Evolutionary conservation across 2,888 invertebrate species (phyloP).

Genomic region (Sicus ferrugineus): DNA sequence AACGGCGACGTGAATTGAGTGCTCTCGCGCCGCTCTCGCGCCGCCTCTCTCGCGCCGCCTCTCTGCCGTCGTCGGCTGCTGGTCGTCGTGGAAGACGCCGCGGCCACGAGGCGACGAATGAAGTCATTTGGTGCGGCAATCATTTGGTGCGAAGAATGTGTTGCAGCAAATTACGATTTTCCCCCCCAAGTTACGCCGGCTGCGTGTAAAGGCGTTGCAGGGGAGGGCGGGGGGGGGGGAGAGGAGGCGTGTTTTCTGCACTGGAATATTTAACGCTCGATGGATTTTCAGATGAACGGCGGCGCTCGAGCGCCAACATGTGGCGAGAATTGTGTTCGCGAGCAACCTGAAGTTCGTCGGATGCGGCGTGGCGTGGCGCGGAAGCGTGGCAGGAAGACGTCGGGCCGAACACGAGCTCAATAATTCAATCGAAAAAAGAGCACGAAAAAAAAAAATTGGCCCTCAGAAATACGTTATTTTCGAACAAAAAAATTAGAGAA

Average conservation of each 20-base stretch:
- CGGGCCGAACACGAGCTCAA: background rate
- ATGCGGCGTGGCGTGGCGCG: background rate
- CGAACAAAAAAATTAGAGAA: background rate
- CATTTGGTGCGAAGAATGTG: slow-evolving; percentile 18
- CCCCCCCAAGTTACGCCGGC: background rate
- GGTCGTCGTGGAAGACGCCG: background rate
- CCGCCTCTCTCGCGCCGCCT: background rate
- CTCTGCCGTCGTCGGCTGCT: slow-evolving; percentile 25
- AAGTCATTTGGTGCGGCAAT: slow-evolving; percentile 24
- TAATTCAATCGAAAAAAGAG: background rate
- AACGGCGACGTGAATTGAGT: background rate
- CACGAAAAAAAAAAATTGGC: background rate
- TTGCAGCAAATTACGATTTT: background rate
- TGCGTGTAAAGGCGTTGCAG: background rate
- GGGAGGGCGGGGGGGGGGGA: too few species aligned
- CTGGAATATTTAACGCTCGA: slow-evolving; percentile 6
- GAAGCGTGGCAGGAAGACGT: background rate
- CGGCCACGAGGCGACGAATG: slow-evolving; percentile 8
- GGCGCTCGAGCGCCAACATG: background rate
- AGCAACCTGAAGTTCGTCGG: background rate
- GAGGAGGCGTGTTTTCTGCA: background rate
- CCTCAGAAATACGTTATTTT: background rate
- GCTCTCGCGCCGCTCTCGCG: slow-evolving; percentile 1
- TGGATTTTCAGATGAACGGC: background rate
- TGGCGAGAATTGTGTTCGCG: background rate